A percentile compares a stretch with the other conserved stretches of the same genome.
Evolutionary conservation across 2,888 invertebrate genomes (phyloP).

Genomic region (Agonopterix arenella): DNA sequence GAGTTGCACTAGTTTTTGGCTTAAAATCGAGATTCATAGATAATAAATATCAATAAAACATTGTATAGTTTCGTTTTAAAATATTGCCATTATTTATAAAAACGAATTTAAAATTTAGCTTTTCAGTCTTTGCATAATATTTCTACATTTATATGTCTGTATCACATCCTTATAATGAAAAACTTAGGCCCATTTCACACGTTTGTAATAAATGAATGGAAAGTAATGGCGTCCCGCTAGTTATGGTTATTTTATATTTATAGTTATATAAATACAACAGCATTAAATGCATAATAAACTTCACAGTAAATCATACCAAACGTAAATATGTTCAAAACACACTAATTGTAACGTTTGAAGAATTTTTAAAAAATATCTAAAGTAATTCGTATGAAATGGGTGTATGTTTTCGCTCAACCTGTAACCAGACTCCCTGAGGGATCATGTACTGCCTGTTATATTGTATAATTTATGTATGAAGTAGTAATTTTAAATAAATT

Average conservation of each 20-base stretch:
- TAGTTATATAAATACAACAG: neutral
- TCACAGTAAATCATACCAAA: neutral
- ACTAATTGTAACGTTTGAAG: no score
- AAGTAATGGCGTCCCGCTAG: no score
- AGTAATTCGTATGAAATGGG: neutral
- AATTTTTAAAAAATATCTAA: neutral
- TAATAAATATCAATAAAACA: no score
- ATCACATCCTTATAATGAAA: neutral
- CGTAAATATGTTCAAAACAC: no score
- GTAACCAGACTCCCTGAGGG: neutral
- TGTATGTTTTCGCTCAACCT: neutral
- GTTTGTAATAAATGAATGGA: no score
- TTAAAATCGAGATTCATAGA: no score
- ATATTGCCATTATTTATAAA: no score
- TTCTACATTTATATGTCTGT: neutral
- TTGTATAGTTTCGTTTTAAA: no score
- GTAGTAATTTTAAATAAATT: slow-evolving; percentile 55
- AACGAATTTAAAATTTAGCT: neutral
- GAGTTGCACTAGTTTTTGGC: neutral
- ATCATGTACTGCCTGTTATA: slow-evolving; percentile 36
- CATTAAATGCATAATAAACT: neutral
- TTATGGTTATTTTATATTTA: no score
- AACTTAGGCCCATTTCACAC: no score
- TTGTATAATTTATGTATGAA: slow-evolving; percentile 57
- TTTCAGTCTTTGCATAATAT: slow-evolving; percentile 2